phyloP scores from a whole-genome alignment of 2,113 vertebrate genomes.

The Potamarius usumacintae region DNA sequence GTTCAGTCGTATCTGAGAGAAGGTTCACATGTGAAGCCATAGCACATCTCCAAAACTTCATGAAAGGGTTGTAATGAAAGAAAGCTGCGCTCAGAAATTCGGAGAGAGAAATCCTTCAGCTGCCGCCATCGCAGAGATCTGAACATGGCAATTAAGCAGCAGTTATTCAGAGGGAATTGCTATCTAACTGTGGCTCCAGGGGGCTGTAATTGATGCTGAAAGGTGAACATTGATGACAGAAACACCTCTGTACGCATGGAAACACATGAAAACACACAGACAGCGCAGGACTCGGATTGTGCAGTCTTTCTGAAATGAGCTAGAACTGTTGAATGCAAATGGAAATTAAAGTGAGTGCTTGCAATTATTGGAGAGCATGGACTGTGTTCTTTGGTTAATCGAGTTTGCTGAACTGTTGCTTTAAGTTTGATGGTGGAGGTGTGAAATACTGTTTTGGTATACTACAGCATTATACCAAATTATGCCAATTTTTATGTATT shows the following conservation, averaged over 20 bases:
- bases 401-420: not conserved
- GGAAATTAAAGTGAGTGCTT: not conserved
- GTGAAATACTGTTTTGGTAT: not conserved
- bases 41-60: not conserved
- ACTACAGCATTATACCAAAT: not conserved
- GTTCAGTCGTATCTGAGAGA: not conserved
- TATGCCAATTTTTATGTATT: not conserved
- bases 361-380: not conserved
- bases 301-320: not conserved
- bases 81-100: not conserved
- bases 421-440: not conserved
- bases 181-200: not conserved
- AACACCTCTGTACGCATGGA: not conserved
- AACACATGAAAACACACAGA: not conserved
- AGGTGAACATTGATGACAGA: not conserved
- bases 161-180: not conserved
- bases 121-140: not conserved
- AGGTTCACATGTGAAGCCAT: not conserved
- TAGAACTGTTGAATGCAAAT: not conserved
- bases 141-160: not conserved
- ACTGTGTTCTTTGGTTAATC: not conserved
- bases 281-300: not conserved
- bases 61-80: not conserved
- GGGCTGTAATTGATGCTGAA: not conserved
- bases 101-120: not conserved